Conservation (phyloP, 2,888 invertebrate species). For the Capitulum mitella region DNA sequence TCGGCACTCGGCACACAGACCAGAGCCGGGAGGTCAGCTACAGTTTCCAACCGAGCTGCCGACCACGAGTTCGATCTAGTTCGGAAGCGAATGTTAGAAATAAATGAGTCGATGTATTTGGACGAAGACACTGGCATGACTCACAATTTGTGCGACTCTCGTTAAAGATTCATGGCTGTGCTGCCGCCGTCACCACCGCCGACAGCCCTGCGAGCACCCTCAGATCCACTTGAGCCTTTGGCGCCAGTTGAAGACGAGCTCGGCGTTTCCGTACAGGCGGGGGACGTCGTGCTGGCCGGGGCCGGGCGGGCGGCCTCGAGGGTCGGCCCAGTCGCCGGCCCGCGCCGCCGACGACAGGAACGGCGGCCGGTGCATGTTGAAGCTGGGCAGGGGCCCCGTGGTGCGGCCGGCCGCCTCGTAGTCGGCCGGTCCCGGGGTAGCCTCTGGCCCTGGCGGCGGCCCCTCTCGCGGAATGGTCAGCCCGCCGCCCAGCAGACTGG, state of each 20-base stretch:
- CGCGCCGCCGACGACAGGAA: background rate
- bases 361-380: background rate
- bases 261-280: slow-evolving; percentile 6
- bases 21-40: no score
- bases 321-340: background rate
- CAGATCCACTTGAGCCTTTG: slow-evolving; percentile 15
- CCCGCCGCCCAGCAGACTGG: slow-evolving; percentile 12
- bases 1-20: no score
- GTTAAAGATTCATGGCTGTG: no score
- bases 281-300: background rate
- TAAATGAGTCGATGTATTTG: no score
- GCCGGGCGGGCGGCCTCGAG: background rate
- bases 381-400: background rate
- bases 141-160: no score
- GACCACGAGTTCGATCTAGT: no score
- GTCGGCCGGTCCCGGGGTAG: background rate
- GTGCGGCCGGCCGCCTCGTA: background rate
- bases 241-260: slow-evolving; percentile 13
- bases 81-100: no score
- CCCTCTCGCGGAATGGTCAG: background rate
- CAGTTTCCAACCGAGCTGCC: no score
- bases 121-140: no score
- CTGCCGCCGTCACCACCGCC: no score
- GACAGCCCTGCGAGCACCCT: background rate
- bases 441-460: background rate